A percentile compares a stretch with the other conserved stretches of the same genome.
Evolutionary conservation across 2,113 vertebrate species (phyloP).

Genomic region (Malurus alboscapulatus): DNA sequence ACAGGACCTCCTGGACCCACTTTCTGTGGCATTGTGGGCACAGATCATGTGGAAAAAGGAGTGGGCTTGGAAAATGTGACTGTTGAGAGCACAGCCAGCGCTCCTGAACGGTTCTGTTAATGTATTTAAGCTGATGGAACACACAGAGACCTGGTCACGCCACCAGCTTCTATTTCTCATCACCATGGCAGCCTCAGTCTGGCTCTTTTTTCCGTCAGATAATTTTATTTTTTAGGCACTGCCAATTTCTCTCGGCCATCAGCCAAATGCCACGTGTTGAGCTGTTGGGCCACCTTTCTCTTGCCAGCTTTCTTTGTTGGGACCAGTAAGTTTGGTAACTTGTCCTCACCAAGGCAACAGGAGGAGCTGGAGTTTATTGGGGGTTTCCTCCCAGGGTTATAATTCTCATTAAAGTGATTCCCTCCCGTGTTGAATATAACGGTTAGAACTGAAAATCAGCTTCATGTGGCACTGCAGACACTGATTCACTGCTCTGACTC

Average conservation of each 20-base stretch:
- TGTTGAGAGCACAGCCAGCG: not conserved
- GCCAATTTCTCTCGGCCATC: not conserved
- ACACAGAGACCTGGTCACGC: not conserved
- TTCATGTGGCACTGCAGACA: constrained; percentile 3
- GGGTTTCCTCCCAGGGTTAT: not conserved
- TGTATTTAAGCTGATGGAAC: not conserved
- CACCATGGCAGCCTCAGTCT: not conserved
- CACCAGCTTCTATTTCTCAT: not conserved
- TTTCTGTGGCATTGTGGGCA: not conserved
- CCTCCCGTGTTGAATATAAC: not conserved
- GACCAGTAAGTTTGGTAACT: not conserved
- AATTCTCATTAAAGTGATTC: not conserved
- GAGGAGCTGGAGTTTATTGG: not conserved
- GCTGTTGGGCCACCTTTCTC: not conserved
- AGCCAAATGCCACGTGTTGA: not conserved
- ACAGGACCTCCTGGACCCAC: not conserved
- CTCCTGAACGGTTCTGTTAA: not conserved
- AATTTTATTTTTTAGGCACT: not conserved
- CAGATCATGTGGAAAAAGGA: not conserved
- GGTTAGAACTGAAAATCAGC: not conserved
- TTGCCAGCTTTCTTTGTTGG: not conserved
- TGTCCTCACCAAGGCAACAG: not conserved
- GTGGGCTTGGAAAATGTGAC: not conserved
- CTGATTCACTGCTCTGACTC: constrained; percentile 53
- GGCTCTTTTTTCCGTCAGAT: not conserved